Evolutionary conservation across 2,113 vertebrate genomes (phyloP), one percentile per base, ranked within the genome.

Genomic region (Marmota flaviventris): DNA sequence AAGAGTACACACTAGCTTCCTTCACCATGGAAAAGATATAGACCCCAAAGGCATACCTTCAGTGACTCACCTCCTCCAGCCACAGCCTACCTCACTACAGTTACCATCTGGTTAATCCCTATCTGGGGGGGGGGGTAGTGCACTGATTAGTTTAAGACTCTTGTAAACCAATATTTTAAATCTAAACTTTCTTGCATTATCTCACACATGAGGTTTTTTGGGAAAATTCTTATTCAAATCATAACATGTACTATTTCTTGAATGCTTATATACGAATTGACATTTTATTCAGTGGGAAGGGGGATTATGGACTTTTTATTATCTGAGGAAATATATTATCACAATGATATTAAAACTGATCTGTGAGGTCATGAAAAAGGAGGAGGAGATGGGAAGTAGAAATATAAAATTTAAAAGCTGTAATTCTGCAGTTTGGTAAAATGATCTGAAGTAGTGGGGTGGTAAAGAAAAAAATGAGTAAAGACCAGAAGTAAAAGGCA

Each of bases 331-430:
- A 79, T 18, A 34, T 1, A 16, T 25, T 22, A 25, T 51, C 79
- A 94, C 61, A 92, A 34, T 92, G 32, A 45, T 92, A 81, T 20
- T 76, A 73, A 77, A 9, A 87, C 7, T 76, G 39, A 87, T 73
- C 25, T 67, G 42, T 65, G 8, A 1, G 53, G 37, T 75, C 16
- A 72, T n/a, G 61, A 51, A 77, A 73, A 45, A 12, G 65, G 16
- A 34, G 34, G 11, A 78, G 12, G 45, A 85, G 13, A 61, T 76
- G 13, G 65, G 18, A 95, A 51, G 24, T 63, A 67, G 37, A 82
- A 89, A 48, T 12, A 85, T 14, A 81, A 45, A 45, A 32, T 53
- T 77, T 82, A 82, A 93, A 90, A 27, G 18, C 37, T 69, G 14
- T 9, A 81, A 34, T 89, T 20, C 1, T 78, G 29, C 10, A 45